phyloP scores from a whole-genome alignment of 1,140 invertebrate species.

The Zaprionus tsacasi region DNA sequence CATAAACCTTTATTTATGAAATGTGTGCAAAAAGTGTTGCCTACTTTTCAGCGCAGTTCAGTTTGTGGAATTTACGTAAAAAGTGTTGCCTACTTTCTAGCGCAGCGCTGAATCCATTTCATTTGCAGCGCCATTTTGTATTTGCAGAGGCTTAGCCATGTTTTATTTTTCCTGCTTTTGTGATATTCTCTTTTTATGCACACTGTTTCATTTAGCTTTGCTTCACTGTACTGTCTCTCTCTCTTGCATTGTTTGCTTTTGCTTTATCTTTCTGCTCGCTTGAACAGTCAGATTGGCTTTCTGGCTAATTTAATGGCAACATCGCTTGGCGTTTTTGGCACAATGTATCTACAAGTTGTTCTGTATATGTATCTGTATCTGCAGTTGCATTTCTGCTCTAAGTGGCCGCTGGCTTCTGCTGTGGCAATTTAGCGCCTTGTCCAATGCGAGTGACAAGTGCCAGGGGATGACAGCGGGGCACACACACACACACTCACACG shows the following conservation, averaged over 20 bases:
- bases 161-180: too few species aligned
- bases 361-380: conserved; percentile 8
- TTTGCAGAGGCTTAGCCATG: background rate
- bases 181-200: too few species aligned
- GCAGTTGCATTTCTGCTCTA: conserved; percentile 8
- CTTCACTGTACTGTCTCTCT: background rate
- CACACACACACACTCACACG: conserved; percentile 21
- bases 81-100: conserved; percentile 7
- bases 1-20: conserved; percentile 17
- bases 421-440: conserved; percentile 65
- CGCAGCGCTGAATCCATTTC: background rate
- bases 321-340: conserved; percentile 52
- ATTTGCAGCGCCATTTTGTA: background rate
- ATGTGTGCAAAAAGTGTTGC: background rate
- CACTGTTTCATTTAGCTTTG: background rate
- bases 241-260: background rate
- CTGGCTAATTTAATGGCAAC: conserved; percentile 57
- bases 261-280: background rate
- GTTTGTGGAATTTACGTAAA: background rate
- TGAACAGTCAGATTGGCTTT: conserved; percentile 42
- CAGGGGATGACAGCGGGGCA: conserved; percentile 17
- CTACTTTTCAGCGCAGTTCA: conserved; percentile 4
- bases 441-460: conserved; percentile 42
- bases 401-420: conserved; percentile 47
- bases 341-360: conserved; percentile 17